Percentiles rank a stretch among this genome's conserved stretches.
phyloP scores from a whole-genome alignment of 2,888 invertebrate genomes.

The Stenchaetothrips biformis region DNA sequence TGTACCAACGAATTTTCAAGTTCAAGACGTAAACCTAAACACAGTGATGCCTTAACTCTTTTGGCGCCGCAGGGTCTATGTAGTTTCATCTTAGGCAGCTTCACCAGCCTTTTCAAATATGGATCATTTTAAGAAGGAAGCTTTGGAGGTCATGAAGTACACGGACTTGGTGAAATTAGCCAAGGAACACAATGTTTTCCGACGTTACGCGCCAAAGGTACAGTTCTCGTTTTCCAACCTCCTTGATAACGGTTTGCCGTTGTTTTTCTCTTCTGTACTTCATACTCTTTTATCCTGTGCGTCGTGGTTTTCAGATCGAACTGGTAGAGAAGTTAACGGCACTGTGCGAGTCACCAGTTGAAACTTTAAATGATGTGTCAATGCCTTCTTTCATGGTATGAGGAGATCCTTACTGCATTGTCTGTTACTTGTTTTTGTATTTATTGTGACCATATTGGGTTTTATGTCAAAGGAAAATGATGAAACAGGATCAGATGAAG shows the following conservation, averaged over 20 bases:
- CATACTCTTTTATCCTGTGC: background rate
- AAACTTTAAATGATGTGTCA: background rate
- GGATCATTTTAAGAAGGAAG: background rate
- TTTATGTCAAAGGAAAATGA: background rate
- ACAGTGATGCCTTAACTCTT: too few relatives aligned
- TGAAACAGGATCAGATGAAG: background rate
- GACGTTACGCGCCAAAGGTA: constrained; percentile 15
- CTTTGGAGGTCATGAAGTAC: background rate
- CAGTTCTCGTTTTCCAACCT: background rate
- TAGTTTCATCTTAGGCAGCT: background rate
- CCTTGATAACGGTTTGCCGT: background rate
- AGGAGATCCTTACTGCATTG: background rate
- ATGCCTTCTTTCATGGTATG: background rate
- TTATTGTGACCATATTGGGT: background rate
- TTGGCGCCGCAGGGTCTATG: background rate
- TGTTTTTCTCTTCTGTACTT: background rate
- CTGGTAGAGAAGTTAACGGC: background rate
- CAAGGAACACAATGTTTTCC: background rate
- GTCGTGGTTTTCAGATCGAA: background rate
- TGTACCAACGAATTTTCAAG: too few relatives aligned
- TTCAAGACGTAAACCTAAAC: too few relatives aligned
- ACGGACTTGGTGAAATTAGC: background rate
- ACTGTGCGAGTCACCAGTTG: background rate
- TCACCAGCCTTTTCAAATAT: background rate
- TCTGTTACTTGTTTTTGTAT: background rate